Evolutionary conservation across 2,888 invertebrate genomes (phyloP), one percentile per base, ranked within the genome.

Genomic region (Zaprionus bogoriensis): DNA sequence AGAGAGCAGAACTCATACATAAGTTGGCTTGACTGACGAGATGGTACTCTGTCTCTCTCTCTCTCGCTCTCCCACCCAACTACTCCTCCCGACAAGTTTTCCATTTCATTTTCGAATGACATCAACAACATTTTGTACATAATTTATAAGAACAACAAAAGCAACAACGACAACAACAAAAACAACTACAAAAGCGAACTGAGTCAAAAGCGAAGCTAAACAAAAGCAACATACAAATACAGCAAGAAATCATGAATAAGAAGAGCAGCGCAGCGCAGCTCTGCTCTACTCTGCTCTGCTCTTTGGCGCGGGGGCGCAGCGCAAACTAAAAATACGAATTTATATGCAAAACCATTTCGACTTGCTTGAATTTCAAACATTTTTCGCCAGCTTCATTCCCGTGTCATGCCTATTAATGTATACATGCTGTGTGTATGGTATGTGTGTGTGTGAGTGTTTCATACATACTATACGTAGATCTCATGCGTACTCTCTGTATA

Each of bases 341-440:
- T 79, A 77, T 76, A 77, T 79, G 79, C 80, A 77, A 77, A 79
- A 70, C 67, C 67, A 67, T 70, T 78, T 77, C 46, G 57, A 67
- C 63, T 78, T 79, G 75, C 70, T 74, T 78, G 65, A 79, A 74
- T 76, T 67, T 79, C 67, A 65, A 73, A 76, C 64, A 74, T 73
- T 76, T 74, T 67, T 63, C 63, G 64, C 66, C 62, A 74, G 68
- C 67, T 71, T 72, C 72, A 55, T 55, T 67, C 52, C 65, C 57
- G 30, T 62, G 58, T 58, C 67, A 55, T 66, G 61, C 65, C 65
- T 69, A 67, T 58, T 67, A 58, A 58, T 62, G 46, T 67, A 32
- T 14, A 10, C 10, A 10, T 36, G 17, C 14, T 17, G 17, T 38
- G 4, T 25, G 25, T 19, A 9, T 30, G 2, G n/a, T 14, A 46